Evolutionary conservation across 2,888 invertebrate genomes (phyloP), one percentile per base, ranked within the genome.

Genomic region (Isoperla grammatica): DNA sequence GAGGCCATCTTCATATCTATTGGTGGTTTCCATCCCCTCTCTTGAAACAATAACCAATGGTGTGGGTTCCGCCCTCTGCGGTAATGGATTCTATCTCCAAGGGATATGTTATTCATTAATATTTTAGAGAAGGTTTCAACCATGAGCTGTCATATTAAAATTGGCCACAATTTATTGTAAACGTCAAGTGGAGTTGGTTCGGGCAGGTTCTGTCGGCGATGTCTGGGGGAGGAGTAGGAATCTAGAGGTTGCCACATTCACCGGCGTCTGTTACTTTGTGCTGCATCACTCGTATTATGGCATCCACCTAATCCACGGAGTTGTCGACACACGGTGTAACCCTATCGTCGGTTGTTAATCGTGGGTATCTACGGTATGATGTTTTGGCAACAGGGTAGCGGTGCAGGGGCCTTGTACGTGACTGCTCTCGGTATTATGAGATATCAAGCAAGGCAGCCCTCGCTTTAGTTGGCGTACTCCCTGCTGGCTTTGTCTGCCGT

Each of bases 41-140:
- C 61, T 67, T 68, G 68, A 69, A 68, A 69, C 68, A 69, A 68
- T 68, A 62, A 63, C 66, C 64, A 66, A 67, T 65, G 62, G 65
- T 57, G 63, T 65, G 63, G 59, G 62, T 63, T 63, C 62, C 61
- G 39, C 62, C 50, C 45, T 39, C 19, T n/a, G 50, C 29, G 46
- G 57, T 61, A 61, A 63, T 61, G 61, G 57, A 61, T 63, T 61
- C 58, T 59, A 45, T 40, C 55, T 45, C 45, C 53, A 53, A 58
- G 57, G 55, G 59, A 48, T 56, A 61, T 60, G 59, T 63, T 63
- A 61, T 61, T 61, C 63, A 61, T 59, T 56, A 59, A 57, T 43
- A 60, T 53, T 53, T 29, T 56, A 56, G 57, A 63, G 61, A 56
- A 54, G 50, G 56, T 45, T 46, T 45, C 13, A 19, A 50, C 49